Percentiles rank a stretch among this genome's conserved stretches.
phyloP scores from a whole-genome alignment of 2,888 invertebrate species.

The Dryococelus australis region DNA sequence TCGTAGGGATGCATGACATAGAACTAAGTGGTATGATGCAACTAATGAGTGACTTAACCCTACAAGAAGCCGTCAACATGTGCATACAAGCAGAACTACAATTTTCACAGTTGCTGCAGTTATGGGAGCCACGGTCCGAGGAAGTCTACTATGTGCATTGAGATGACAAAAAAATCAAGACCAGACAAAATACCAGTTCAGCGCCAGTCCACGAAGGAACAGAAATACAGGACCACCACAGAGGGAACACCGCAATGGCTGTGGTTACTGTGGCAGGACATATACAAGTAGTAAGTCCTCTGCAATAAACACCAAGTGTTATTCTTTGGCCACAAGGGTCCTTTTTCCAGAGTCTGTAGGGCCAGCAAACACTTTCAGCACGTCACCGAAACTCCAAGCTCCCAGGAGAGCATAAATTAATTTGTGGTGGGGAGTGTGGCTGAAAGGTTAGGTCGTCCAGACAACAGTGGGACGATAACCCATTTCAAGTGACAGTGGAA shows the following conservation, averaged over 20 bases:
- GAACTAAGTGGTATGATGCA: neutral
- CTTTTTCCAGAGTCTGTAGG: no score
- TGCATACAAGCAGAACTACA: neutral
- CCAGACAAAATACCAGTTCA: neutral
- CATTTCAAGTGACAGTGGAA: neutral
- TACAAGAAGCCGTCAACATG: neutral
- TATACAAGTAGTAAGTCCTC: neutral
- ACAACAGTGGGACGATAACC: neutral
- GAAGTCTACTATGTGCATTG: neutral
- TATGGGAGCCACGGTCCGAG: neutral
- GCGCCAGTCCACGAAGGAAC: neutral
- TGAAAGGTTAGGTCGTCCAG: neutral
- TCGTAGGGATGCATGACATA: neutral
- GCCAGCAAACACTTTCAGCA: neutral
- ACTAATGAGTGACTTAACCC: neutral
- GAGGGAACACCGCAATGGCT: neutral
- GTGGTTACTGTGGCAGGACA: neutral
- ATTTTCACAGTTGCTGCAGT: neutral
- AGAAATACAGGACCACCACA: neutral
- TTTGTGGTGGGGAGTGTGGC: neutral
- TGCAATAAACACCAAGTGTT: no score
- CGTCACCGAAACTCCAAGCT: neutral
- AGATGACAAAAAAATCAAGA: neutral
- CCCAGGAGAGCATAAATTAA: neutral
- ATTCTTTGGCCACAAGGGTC: no score